Conservation (phyloP, 2,113 vertebrate species). For the Siniperca knerii region DNA sequence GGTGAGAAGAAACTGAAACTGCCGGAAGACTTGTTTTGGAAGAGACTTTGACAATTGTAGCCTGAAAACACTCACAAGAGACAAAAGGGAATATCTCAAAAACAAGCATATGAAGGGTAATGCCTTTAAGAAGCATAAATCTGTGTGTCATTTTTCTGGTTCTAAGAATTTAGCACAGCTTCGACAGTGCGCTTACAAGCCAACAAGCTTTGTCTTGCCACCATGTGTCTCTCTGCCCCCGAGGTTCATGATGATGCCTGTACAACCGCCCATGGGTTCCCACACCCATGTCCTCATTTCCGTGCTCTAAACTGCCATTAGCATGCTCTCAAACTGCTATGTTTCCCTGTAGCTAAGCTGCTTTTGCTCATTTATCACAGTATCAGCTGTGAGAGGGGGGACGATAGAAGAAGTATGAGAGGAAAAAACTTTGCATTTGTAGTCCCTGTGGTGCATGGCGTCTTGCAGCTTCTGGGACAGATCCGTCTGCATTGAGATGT, state of each 20-base stretch:
- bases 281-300: constrained; percentile 57
- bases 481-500: constrained; percentile 30
- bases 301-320: constrained; percentile 23
- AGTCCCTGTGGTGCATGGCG: neutral
- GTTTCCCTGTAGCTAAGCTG: constrained; percentile 14
- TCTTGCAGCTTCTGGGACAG: constrained; percentile 41
- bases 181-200: constrained; percentile 4
- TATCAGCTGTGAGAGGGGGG: constrained; percentile 1
- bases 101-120: constrained; percentile 14
- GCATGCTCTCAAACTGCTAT: constrained; percentile 2
- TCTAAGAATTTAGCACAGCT: constrained; percentile 11
- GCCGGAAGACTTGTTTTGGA: constrained; percentile 34
- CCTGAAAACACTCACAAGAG: constrained; percentile 4
- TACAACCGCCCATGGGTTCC: constrained; percentile 39
- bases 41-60: neutral
- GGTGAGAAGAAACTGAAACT: constrained; percentile 27
- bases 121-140: neutral
- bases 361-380: constrained; percentile 24
- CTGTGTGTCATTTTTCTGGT: constrained; percentile 2
- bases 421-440: neutral
- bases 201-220: constrained; percentile 60
- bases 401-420: neutral
- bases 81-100: constrained; percentile 15
- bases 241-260: constrained; percentile 38
- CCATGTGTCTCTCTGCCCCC: constrained; percentile 59